A percentile compares a stretch with the other conserved stretches of the same genome.
Evolutionary conservation across 2,113 vertebrate species (phyloP).

Genomic region (Anarhynchus alexandrinus): DNA sequence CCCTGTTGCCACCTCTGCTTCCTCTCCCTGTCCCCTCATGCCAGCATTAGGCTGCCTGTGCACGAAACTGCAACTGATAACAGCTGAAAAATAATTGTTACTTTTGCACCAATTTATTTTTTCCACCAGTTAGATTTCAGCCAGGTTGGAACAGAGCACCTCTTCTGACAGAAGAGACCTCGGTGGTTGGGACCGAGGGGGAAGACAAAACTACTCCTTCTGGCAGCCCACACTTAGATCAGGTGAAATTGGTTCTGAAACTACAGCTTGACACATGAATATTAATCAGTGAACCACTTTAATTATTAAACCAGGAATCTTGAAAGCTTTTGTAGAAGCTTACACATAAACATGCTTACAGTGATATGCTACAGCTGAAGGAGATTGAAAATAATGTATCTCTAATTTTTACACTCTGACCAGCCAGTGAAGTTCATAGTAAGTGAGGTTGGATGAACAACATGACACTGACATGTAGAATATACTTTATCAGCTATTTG

Average conservation of each 20-base stretch:
- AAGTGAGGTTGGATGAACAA: neutral
- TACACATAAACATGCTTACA: neutral
- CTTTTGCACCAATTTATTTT: neutral
- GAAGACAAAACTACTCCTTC: neutral
- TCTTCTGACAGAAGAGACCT: neutral
- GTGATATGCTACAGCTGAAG: neutral
- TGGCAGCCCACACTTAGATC: neutral
- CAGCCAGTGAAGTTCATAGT: neutral
- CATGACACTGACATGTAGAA: neutral
- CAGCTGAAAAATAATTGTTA: neutral
- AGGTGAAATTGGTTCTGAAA: neutral
- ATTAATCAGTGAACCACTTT: neutral
- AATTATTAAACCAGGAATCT: neutral
- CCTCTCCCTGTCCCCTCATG: accelerated
- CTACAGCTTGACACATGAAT: neutral
- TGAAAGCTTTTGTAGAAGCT: neutral
- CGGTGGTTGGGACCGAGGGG: accelerated
- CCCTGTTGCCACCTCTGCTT: neutral
- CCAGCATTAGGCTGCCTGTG: neutral
- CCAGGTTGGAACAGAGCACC: neutral
- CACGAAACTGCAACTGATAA: neutral
- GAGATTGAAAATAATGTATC: neutral
- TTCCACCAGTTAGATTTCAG: neutral
- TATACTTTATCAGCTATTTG: neutral
- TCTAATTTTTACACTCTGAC: neutral